phyloP scores from a whole-genome alignment of 2,888 invertebrate genomes.

The Bibio marci region DNA sequence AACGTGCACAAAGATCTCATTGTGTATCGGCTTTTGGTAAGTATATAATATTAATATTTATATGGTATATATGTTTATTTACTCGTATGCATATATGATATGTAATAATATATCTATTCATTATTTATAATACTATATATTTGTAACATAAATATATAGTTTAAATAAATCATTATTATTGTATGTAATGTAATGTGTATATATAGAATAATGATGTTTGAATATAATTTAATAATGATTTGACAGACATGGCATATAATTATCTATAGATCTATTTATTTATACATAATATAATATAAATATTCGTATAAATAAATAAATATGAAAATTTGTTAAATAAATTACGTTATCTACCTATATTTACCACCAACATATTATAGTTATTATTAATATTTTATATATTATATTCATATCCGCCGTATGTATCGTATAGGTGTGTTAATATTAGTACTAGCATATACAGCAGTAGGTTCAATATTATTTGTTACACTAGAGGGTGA shows the following conservation, averaged over 20 bases:
- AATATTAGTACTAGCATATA: conserved; percentile 73
- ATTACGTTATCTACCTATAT: neutral
- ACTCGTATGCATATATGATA: neutral
- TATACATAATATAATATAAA: no score
- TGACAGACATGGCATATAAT: neutral
- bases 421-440: conserved; percentile 20
- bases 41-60: conserved; percentile 6
- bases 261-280: neutral
- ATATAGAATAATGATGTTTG: no score
- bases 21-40: conserved; percentile 30
- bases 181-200: no score
- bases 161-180: no score
- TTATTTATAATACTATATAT: neutral
- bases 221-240: neutral
- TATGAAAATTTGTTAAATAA: neutral
- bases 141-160: no score
- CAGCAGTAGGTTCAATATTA: conserved; percentile 78
- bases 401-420: neutral
- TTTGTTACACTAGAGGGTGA: conserved; percentile 73
- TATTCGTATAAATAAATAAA: no score
- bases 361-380: neutral
- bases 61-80: neutral
- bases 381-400: neutral
- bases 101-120: neutral
- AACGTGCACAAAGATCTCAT: conserved; percentile 28